These are phyloP conservation scores for Batillaria attramentaria DNA, from an alignment of 1,140 invertebrate genomes.

Conservation along the genomic window DNA sequence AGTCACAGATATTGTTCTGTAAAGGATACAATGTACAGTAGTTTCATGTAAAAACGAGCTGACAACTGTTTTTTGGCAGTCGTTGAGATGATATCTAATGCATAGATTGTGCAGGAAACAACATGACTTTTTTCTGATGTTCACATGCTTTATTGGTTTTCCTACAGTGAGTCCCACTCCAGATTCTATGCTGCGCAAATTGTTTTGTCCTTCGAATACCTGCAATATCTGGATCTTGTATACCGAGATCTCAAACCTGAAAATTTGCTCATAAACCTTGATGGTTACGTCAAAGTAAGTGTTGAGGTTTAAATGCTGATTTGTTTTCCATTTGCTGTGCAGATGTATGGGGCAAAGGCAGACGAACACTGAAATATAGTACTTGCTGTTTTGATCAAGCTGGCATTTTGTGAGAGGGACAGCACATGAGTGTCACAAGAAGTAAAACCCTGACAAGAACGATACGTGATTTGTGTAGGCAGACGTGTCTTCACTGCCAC, in stretches of 20 bases:
- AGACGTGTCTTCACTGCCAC: background rate
- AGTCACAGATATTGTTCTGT: no score
- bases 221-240: slow-evolving; percentile 99
- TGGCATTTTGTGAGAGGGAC: background rate
- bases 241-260: slow-evolving; percentile 99
- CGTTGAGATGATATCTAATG: no score
- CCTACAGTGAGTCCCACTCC: slow-evolving; percentile 92
- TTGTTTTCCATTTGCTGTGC: slow-evolving; percentile 34
- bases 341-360: slow-evolving; percentile 1
- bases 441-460: background rate
- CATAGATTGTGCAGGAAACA: slow-evolving; percentile 33
- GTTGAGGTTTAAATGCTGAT: slow-evolving; percentile 35
- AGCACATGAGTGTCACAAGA: background rate
- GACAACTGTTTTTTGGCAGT: no score
- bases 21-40: no score
- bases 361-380: background rate
- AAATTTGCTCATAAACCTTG: slow-evolving; percentile 96
- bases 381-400: background rate
- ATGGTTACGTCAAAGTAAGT: slow-evolving; percentile 71
- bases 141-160: slow-evolving; percentile 45
- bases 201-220: slow-evolving; percentile 99
- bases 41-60: no score
- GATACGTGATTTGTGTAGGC: background rate
- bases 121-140: slow-evolving; percentile 26
- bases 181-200: slow-evolving; percentile 99